Base-by-base conservation (phyloP, 2,113 vertebrate species). In the Copsychus sechellarum region DNA sequence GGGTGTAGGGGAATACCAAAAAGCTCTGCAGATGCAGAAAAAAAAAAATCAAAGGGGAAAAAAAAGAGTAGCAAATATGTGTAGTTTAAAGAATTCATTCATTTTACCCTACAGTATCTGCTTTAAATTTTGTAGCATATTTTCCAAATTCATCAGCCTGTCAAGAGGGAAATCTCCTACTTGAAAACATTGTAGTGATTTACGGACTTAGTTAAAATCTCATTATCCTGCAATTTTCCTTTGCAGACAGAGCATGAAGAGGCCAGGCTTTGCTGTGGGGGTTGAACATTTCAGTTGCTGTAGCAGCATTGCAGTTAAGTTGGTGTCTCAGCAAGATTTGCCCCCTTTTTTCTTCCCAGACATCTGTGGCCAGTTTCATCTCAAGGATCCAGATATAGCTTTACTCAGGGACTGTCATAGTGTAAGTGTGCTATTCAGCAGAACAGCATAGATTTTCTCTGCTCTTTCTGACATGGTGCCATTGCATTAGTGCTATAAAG, bases 131-230 rank as follows among this genome's bases (percentile, higher is more conserved):
- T 62, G 60, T 54, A 36, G 26, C 65, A 19, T 56, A 60, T 74
- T 94, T 93, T 80, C 70, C 60, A 90, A 93, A 58, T 85, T 69
- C 64, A 76, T 45, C 70, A 80, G 38, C 60, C 69, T 81, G 76
- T 74, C 60, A 73, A 73, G 67, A 92, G 17, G 54, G 28, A 95
- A 78, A 56, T 66, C 42, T 88, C 38, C 62, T 79, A 43, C 70
- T 94, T 71, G 33, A 94, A 80, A 87, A 85, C 38, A 65, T 66
- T 38, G 42, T 42, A 54, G 77, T 90, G 65, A 92, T 95, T 90
- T 89, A 88, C 64, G 3, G 80, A 60, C 72, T 90, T 71, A 17
- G 19, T 77, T 92, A 73, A 85, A 86, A 80, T 94, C 78, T 90
- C 71, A 82, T 90, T 83, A 62, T 85, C 47, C 47, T 86, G 54